Percentiles rank a stretch among this genome's conserved stretches.
Evolutionary conservation across 2,113 vertebrate species (phyloP).

Genomic region (Brienomyrus brachyistius): DNA sequence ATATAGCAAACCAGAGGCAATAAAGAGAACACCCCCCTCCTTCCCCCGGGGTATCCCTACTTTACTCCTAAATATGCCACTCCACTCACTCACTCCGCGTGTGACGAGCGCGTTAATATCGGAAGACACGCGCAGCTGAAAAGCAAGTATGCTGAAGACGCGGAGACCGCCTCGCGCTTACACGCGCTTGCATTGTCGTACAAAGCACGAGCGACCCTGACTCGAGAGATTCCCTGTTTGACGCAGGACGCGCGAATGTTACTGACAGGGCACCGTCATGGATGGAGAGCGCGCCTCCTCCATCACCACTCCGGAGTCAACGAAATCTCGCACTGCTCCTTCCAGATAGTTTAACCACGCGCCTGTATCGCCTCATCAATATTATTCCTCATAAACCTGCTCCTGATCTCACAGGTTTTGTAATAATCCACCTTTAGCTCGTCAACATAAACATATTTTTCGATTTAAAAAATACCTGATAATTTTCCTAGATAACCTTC

Average conservation of each 20-base stretch:
- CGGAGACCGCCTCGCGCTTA: neutral
- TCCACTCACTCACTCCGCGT: neutral
- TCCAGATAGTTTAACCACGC: neutral
- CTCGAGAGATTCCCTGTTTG: neutral
- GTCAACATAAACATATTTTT: neutral
- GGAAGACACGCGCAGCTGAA: neutral
- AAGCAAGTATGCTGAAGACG: neutral
- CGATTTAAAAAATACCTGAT: neutral
- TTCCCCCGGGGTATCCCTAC: neutral
- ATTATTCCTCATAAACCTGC: neutral
- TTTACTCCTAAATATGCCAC: neutral
- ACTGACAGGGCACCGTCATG: neutral
- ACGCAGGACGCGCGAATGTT: neutral
- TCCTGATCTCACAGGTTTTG: neutral
- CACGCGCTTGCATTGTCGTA: neutral
- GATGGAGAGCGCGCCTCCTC: neutral
- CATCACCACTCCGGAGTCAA: neutral
- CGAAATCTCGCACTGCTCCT: neutral
- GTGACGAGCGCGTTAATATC: neutral
- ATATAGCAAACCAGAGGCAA: neutral
- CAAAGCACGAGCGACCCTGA: neutral
- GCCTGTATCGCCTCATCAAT: neutral
- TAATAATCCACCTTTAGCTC: neutral
- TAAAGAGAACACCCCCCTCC: neutral
- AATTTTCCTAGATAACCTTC: neutral